Evolutionary conservation across 2,797 vertebrate genomes (phyloP), one percentile per base, ranked within the genome.

Genomic region (Australoheros facetus): DNA sequence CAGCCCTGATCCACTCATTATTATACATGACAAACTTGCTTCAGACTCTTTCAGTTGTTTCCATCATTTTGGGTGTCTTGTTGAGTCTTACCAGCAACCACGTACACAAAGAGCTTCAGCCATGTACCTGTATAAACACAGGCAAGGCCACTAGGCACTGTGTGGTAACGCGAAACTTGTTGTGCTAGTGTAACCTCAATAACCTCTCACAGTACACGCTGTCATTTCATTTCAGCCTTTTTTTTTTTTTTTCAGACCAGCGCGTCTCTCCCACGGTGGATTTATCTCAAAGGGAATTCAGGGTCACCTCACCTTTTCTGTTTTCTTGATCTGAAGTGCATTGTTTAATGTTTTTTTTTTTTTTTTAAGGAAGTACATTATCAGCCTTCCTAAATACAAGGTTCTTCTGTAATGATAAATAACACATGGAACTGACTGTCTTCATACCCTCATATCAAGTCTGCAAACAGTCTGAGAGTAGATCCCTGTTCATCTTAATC

Each of bases 301-400:
- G 48, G 71, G 71, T 82, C 71, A 57, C 34, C 37, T 56, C 71
- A 10, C 62, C 21, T 56, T 54, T 26, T 55, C 19, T 80, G 23
- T 57, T 7, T 56, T 55, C 17, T 53, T 54, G 8, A 26, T 4
- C 39, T 77, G 28, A 30, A 69, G 56, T 28, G 73, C 55, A 56
- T 53, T 23, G 45, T 48, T 30, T 45, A n/a, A 14, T 2, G 32
- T 17, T 54, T 64, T 60, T 37, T 71, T 21, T 23, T 55, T 79
- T 48, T 32, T 39, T 83, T 64, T 69, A 48, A 57, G 58, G 30
- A 23, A 58, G 56, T 56, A 74, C 28, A 72, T 85, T 30, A 96
- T 64, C 95, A 97, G 95, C 88, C 96, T 71, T 62, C 34, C 17
- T 60, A 21, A 72, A 71, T 16, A 54, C n/a, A 58, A 77, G 37